Base-by-base conservation (phyloP, 2,888 invertebrate genomes). In the Melinaea menophilus region DNA sequence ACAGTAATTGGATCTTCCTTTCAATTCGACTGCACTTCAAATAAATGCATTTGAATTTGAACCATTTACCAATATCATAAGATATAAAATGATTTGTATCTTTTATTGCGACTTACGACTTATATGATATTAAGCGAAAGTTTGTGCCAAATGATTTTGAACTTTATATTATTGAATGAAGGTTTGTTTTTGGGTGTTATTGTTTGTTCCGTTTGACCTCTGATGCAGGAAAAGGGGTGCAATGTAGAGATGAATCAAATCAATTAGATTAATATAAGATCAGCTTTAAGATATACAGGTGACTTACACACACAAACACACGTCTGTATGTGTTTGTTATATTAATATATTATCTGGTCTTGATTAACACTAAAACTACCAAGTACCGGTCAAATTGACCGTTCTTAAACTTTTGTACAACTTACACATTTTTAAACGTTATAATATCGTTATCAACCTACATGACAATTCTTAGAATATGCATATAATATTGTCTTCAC, bases 1-100 rank as follows among this genome's bases (percentile, higher is more conserved):
- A 70, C 73, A 74, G 76, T 84, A 86, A 86, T 86, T 86, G 86
- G 73, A n/a, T 67, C 82, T 82, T 86, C 85, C 86, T 85, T 73
- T 71, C 73, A 74, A 76, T 76, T 77, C 71, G 73, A 78, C 70
- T 78, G 79, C 77, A 79, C 77, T 80, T 75, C 75, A 75, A 68
- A 60, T 58, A 51, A 48, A 34, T 33, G 22, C 69, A 69, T 59
- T 48, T 59, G 34, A 71, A 69, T 60, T 11, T 62, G 4, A 55
- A 65, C 66, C 37, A 33, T 64, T 67, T 9, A 0, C 0, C 0
- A 0, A 4, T 1, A 0, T 0, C 0, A 63, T 45, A 72, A 61
- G 56, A 11, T 22, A 58, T 46, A 72, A 68, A 68, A 56, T 76
- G 11, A 2, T 9, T 63, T 37, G 35, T 2, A 31, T 22, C 0